Conservation (phyloP, 2,113 vertebrate genomes). For the Microcebus tavaratra region DNA sequence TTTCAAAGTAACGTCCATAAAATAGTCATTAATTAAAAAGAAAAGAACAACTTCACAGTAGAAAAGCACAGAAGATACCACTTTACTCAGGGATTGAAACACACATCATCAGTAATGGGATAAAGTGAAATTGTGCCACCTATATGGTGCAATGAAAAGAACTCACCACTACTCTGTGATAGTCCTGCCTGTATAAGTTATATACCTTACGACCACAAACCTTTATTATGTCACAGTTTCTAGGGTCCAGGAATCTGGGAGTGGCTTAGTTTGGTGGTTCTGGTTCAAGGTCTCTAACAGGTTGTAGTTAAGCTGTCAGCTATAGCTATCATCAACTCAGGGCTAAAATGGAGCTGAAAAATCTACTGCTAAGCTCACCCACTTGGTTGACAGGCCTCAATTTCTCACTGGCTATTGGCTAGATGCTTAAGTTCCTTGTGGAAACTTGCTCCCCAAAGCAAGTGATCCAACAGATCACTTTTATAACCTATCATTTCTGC, state of each 20-base stretch:
- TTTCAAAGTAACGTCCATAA: slow-evolving; percentile 14
- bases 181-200: neutral
- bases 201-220: neutral
- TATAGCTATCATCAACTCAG: neutral
- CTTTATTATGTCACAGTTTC: neutral
- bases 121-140: neutral
- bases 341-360: neutral
- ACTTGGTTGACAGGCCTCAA: neutral
- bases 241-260: neutral
- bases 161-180: neutral
- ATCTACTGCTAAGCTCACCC: neutral
- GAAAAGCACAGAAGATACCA: neutral
- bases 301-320: neutral
- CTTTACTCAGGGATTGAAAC: neutral
- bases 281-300: neutral
- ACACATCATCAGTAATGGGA: neutral
- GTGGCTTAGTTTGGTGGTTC: neutral
- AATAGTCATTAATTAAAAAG: slow-evolving; percentile 22
- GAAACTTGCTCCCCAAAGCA: neutral
- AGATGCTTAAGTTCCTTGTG: neutral
- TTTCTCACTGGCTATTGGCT: neutral
- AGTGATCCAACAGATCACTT: neutral
- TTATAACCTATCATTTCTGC: neutral
- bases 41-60: neutral
- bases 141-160: neutral